Evolutionary conservation across 2,888 invertebrate species (phyloP), one percentile per base, ranked within the genome.

Genomic region (Spisula solida): DNA sequence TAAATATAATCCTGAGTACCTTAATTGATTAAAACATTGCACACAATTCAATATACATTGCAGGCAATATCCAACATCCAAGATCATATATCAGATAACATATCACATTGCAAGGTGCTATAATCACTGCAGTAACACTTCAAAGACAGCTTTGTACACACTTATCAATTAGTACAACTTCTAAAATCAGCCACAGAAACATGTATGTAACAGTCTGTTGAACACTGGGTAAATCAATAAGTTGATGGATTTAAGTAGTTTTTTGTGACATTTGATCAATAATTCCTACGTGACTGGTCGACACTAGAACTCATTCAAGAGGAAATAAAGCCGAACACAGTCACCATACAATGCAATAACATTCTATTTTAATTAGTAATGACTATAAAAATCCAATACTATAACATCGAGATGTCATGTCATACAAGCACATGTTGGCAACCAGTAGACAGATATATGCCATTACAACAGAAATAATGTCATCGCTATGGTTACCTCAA

Each of bases 131-230:
- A 66, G 20, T 25, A 66, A 66, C 31, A 75, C 75, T 75, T 75
- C 75, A 75, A 75, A 75, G 75, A 18, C n/a, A 31, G 18, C 75
- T 25, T 31, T 75, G 18, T 31, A 75, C 16, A 75, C 75, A 75
- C 16, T 34, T 31, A 31, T 34, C 75, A 75, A 34, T 16, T 31
- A 75, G 34, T 75, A 75, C 5, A 34, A 34, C 75, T 75, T 34
- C 34, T 75, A 75, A 34, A 8, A 51, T 51, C 12, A 14, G 75
- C 75, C 18, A 75, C 34, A 31, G 75, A 5, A 34, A 75, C 83
- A 83, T 83, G 83, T 83, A 83, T 51, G 75, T 48, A 48, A 75
- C 83, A 48, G 34, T 70, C 83, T 83, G 83, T 83, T 83, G 83
- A 83, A 56, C 29, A n/a, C 20, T 25, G 16, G 10, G n/a, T 29